Evolutionary conservation across 2,797 vertebrate species (phyloP), one percentile per base, ranked within the genome.

Genomic region (Catostomus latipinnis): DNA sequence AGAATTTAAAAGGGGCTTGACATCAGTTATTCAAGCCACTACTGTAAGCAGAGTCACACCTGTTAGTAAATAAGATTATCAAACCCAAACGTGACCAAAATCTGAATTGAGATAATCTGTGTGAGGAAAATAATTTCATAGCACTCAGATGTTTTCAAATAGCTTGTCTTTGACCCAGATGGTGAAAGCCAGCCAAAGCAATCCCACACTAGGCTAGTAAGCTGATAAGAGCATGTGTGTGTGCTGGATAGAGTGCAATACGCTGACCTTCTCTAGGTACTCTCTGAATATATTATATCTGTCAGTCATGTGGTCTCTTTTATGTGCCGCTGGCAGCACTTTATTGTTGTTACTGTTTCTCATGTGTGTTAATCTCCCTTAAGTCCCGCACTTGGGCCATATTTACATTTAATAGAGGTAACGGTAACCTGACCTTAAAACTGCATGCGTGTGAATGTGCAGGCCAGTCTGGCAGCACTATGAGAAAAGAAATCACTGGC

Each of bases 181-280:
- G 56, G 70, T 54, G 49, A 74, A 74, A 43, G 71, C 60, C 65
- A 82, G 71, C 18, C 53, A 76, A 45, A 54, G 56, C 8, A 12
- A 56, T 56, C 62, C 43, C 52, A 56, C 11, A 74, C 49, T 61
- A 18, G 61, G 14, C 49, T 53, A 54, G 67, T 66, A 60, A 76
- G 48, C 58, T 83, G 77, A 80, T 80, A 83, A 78, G 71, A 74
- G 54, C 5, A 49, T 60, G 10, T 46, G 22, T 43, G 22, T 22
- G 48, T 10, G 56, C 52, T 14, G 13, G 67, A 77, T 54, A 50
- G 75, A 13, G 34, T 49, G 65, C 43, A 69, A 16, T 61, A 8
- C 6, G 7, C 43, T 83, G 81, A 76, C 77, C 77, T 83, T 83
- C 72, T 75, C 66, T 45, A 50, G 50, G 62, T 50, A 62, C 78